Evolutionary conservation across 2,113 vertebrate genomes (phyloP), one percentile per base, ranked within the genome.

Genomic region (Toxotes jaculatrix): DNA sequence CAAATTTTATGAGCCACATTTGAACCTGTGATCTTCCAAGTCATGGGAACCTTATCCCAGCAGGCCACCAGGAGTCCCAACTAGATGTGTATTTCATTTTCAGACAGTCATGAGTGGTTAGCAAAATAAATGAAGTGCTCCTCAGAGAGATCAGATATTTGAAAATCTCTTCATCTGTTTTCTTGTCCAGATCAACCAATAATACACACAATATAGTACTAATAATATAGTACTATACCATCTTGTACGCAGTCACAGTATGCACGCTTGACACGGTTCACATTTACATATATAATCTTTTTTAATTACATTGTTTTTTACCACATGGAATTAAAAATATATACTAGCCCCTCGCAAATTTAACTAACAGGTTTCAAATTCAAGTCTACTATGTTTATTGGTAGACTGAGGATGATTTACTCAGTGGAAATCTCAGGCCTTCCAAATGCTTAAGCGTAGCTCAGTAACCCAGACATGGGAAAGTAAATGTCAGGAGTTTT

Each of bases 111-210:
- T 21, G 5, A 72, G 8, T 47, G 12, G 16, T 17, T 56, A 36
- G 49, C 9, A 27, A 61, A 53, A 75, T 49, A 53, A 86, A 88
- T 83, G 9, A 72, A 90, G 56, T 42, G 57, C 83, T 90, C 83
- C 63, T 87, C 19, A 64, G 63, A 81, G 4, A 78, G 9, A 65
- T 71, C n/a, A 70, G 51, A 84, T 79, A 86, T 89, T 80, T 80
- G 0, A 74, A 81, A 76, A 63, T 43, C 1, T 61, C 31, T 79
- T 80, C 42, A 74, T 77, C 68, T 64, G 47, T 81, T 80, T 51
- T 61, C 66, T 74, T 79, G 55, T 82, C 73, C 77, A 51, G 51
- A 82, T 86, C 11, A 74, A 64, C 45, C 66, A 89, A 75, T 82
- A 79, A 67, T 74, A 77, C 67, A 88, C 45, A 80, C 13, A 42